Evolutionary conservation across 1,140 invertebrate genomes (phyloP), one percentile per base, ranked within the genome.

Genomic region (Euura lappo): DNA sequence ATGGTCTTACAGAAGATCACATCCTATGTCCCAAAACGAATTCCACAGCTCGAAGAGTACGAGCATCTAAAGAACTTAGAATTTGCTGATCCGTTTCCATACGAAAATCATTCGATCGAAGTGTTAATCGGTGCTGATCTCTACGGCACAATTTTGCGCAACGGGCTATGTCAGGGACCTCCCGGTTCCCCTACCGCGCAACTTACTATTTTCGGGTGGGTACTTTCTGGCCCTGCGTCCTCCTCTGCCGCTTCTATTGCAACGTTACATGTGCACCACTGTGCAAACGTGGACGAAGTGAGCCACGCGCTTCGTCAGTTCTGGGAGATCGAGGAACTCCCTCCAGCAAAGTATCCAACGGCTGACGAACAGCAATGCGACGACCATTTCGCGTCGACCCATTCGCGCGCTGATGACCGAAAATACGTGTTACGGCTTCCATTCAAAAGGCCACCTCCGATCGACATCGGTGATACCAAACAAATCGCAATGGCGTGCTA

Each of bases 131-230:
- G n/a, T n/a, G n/a, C n/a, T n/a, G n/a, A n/a, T n/a, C n/a, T n/a
- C n/a, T n/a, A n/a, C n/a, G n/a, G n/a, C n/a, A n/a, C n/a, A n/a
- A n/a, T n/a, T n/a, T n/a, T n/a, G n/a, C n/a, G n/a, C n/a, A n/a
- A n/a, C n/a, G n/a, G n/a, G n/a, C n/a, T n/a, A n/a, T n/a, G n/a
- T n/a, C n/a, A n/a, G n/a, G n/a, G n/a, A n/a, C n/a, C n/a, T n/a
- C n/a, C 44, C 28, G 51, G 69, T 6, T 60, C 68, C 43, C 71
- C 74, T 45, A n/a, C 68, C 8, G 60, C 72, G 44, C 71, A 71
- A 44, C 72, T 72, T 44, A 75, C 69, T 1, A 70, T 44, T 64
- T 45, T 72, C 44, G 69, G 69, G n/a, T 72, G 74, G 74, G 43
- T 75, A 72, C 42, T 72, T 42, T 68, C 71, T 2, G 74, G 74